These are phyloP conservation scores for Cephus cinctus DNA, from an alignment of 1,140 invertebrate species.

Conservation along the genomic window DNA sequence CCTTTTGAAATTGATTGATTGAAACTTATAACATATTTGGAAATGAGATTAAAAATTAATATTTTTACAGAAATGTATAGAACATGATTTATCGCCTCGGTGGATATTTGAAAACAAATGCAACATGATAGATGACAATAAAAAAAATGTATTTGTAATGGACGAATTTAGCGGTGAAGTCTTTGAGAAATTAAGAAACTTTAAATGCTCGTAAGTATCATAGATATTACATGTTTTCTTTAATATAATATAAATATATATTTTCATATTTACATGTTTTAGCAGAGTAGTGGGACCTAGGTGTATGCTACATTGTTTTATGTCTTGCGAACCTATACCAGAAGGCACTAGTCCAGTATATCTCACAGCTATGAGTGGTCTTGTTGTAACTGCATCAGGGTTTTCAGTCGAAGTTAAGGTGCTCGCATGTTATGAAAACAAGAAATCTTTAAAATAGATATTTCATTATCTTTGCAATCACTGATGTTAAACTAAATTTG, in stretches of 20 bases:
- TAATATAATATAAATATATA: constrained; percentile 15
- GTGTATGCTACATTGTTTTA: constrained; percentile 75
- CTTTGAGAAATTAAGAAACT: constrained; percentile 65
- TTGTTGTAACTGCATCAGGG: constrained; percentile 73
- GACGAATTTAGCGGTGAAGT: constrained; percentile 69
- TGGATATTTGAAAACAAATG: constrained; percentile 59
- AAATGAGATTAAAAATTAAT: constrained; percentile 1
- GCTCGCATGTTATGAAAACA: constrained; percentile 17
- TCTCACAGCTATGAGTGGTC: constrained; percentile 76
- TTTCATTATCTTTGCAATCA: neutral
- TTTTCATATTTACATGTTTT: constrained; percentile 25
- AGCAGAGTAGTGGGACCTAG: constrained; percentile 76
- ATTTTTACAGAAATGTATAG: constrained; percentile 53
- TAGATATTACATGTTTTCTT: constrained; percentile 11
- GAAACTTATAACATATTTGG: constrained; percentile 12
- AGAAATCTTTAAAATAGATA: neutral
- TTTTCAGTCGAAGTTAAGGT: constrained; percentile 66
- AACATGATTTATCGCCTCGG: constrained; percentile 49
- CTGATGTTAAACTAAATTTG: constrained; percentile 17
- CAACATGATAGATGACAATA: constrained; percentile 55
- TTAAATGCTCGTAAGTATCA: constrained; percentile 66
- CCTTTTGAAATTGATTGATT: neutral
- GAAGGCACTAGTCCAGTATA: constrained; percentile 73
- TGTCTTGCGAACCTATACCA: constrained; percentile 71
- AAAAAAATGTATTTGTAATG: constrained; percentile 74